A percentile compares a stretch with the other conserved stretches of the same genome.
These are phyloP conservation scores for Trissolcus japonicus DNA, from an alignment of 2,888 invertebrate genomes.

Conservation along the genomic window DNA sequence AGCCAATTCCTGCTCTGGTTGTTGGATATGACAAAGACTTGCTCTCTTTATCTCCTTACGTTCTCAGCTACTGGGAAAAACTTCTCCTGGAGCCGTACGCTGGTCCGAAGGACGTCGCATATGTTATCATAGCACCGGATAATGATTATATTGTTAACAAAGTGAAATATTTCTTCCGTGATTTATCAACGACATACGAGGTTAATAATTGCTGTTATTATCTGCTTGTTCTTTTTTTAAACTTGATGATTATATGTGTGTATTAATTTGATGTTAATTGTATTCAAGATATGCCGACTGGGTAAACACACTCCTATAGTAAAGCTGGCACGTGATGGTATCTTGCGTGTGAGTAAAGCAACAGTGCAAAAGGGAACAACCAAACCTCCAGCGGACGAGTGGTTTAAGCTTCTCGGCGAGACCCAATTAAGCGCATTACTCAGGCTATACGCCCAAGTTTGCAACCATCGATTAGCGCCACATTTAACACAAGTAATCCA, in stretches of 20 bases:
- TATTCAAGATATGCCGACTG: conserved; percentile 85
- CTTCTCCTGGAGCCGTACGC: conserved; percentile 97
- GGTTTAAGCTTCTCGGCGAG: conserved; percentile 90
- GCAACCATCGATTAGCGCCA: conserved; percentile 86
- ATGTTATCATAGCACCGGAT: conserved; percentile 95
- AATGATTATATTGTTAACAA: conserved; percentile 88
- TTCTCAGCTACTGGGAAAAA: conserved; percentile 96
- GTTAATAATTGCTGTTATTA: conserved; percentile 65
- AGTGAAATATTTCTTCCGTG: conserved; percentile 92
- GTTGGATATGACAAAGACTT: conserved; percentile 97
- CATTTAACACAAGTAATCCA: conserved; percentile 85
- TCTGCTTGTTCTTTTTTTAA: neutral
- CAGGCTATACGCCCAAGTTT: conserved; percentile 90
- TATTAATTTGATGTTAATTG: neutral
- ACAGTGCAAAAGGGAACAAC: conserved; percentile 79
- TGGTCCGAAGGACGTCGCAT: conserved; percentile 95
- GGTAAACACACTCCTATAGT: conserved; percentile 95
- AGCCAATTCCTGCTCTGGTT: conserved; percentile 95
- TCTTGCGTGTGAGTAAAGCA: conserved; percentile 87
- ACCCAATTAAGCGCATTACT: conserved; percentile 89
- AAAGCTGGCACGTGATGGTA: conserved; percentile 89
- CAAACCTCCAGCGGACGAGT: conserved; percentile 87
- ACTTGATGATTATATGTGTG: neutral
- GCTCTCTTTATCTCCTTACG: conserved; percentile 95
- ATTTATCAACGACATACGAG: conserved; percentile 95